Evolutionary conservation across 35 echinoderm and acorn worm species (phyloP).

Genomic region (Amphiura filiformis): DNA sequence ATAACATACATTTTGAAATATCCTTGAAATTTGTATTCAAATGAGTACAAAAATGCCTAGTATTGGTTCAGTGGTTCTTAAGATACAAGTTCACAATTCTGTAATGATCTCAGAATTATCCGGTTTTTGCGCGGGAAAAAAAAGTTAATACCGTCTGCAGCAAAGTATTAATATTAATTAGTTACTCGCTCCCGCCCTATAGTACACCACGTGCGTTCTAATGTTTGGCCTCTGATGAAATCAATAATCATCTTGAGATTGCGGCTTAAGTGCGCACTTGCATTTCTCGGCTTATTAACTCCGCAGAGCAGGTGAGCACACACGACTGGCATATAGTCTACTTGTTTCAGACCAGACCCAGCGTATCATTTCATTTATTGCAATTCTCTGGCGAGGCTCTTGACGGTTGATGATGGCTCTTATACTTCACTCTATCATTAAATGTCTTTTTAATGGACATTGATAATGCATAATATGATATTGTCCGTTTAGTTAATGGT

Average conservation of each 20-base stretch:
- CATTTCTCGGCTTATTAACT: neutral
- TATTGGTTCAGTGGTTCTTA: too few species aligned
- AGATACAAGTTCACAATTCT: too few species aligned
- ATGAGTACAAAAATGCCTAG: too few species aligned
- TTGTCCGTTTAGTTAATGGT: neutral
- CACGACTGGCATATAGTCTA: neutral
- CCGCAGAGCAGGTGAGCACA: neutral
- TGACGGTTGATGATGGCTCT: neutral
- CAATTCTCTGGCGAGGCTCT: neutral
- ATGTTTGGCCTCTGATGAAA: neutral
- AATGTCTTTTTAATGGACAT: slow-evolving; percentile 11
- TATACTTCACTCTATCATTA: neutral
- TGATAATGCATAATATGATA: neutral
- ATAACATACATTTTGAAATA: too few species aligned
- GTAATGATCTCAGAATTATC: too few species aligned
- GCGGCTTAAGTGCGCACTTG: neutral
- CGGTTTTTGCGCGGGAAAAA: too few species aligned
- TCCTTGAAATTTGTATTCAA: too few species aligned
- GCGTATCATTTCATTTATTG: slow-evolving; percentile 7
- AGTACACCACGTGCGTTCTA: neutral
- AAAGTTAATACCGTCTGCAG: too few species aligned
- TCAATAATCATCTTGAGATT: slow-evolving; percentile 6
- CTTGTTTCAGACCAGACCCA: too few species aligned
- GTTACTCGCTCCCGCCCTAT: neutral
- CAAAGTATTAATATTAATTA: neutral